Evolutionary conservation across 2,113 vertebrate genomes (phyloP), one percentile per base, ranked within the genome.

Genomic region (human (Homo sapiens)): DNA sequence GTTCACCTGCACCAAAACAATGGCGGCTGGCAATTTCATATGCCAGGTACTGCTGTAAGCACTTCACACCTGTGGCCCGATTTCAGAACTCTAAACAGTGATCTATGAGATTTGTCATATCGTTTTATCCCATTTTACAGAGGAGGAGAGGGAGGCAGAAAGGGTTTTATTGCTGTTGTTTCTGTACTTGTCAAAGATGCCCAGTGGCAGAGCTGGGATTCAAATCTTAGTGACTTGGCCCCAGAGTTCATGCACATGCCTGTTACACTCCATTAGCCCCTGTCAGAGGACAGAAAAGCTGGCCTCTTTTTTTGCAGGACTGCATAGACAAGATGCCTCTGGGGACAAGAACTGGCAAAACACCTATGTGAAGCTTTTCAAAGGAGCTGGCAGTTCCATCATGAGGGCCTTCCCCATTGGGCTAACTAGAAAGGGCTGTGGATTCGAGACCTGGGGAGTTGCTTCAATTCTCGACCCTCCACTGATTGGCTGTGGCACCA

Each of bases 401-500:
- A 9, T 23, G 23, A 87, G 23, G 40, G 32, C 48, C 9, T 64
- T 23, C 64, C 52, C 9, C 17, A 30, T 23, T 6, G 57, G 0
- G 40, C 73, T 45, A 30, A 22, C 38, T 20, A 17, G 52, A 80
- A 25, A 66, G 18, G 14, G 38, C 10, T 8, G 12, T n/a, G n/a
- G 52, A 43, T 30, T 84, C 55, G 17, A 57, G n/a, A 6, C 81
- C 81, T 23, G n/a, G 16, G 2, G 13, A 7, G 23, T 59, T 30
- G 10, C 52, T 81, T 17, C 32, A 23, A 52, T 17, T 57, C 73
- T 32, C 50, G 35, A 32, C 38, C 57, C 18, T 27, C 23, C 16
- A 10, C 22, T 6, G 25, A 12, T 45, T 12, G 18, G 3, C 45
- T n/a, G 8, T 52, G 82, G 25, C 18, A 8, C 72, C 7, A 0